Evolutionary conservation across 2,113 vertebrate genomes (phyloP).

Genomic region (Oreochromis niloticus): DNA sequence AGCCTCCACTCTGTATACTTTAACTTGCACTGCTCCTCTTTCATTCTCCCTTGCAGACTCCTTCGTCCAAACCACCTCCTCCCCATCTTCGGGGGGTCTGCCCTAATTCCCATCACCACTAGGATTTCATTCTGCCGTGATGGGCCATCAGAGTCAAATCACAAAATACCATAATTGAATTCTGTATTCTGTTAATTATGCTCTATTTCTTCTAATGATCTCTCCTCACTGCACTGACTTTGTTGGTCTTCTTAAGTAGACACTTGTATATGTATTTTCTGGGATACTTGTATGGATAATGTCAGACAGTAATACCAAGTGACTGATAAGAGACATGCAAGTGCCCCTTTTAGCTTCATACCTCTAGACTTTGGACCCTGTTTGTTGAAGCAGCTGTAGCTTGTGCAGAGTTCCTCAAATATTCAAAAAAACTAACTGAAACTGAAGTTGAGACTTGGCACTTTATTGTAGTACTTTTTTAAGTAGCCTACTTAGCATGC

Average conservation of each 20-base stretch:
- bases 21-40: not conserved
- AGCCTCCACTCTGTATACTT: not conserved
- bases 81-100: not conserved
- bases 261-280: not conserved
- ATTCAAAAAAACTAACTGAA: not conserved
- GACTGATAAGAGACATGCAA: not conserved
- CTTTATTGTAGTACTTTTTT: not conserved
- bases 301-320: not conserved
- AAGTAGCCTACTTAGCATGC: not conserved
- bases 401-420: not conserved
- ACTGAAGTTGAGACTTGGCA: not conserved
- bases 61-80: not conserved
- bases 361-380: not conserved
- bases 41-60: not conserved
- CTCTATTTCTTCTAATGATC: not conserved
- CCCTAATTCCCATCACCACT: not conserved
- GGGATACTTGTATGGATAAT: not conserved
- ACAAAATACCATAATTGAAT: not conserved
- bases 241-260: not conserved
- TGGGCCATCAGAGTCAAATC: not conserved
- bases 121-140: not conserved
- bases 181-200: not conserved
- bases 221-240: not conserved
- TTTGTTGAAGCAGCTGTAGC: not conserved
- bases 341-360: not conserved